phyloP scores from a whole-genome alignment of 2,797 vertebrate species.

The Fundulus diaphanus region DNA sequence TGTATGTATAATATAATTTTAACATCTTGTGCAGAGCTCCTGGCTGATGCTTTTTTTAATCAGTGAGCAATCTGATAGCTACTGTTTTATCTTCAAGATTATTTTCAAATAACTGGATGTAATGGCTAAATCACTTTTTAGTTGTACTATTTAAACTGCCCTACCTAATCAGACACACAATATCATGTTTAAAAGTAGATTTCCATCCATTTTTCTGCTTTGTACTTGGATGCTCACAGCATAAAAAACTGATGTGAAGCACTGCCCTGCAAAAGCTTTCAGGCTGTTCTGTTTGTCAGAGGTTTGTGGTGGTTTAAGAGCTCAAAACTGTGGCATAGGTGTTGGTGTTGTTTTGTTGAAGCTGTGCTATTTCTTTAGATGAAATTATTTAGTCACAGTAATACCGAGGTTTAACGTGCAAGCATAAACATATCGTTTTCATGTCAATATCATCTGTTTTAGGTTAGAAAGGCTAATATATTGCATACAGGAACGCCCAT shows the following conservation, averaged over 20 bases:
- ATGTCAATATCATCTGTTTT: no score
- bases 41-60: slow-evolving; percentile 21
- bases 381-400: neutral
- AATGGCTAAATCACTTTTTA: neutral
- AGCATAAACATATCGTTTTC: no score
- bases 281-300: neutral
- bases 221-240: neutral
- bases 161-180: neutral
- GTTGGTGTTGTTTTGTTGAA: no score
- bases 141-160: neutral
- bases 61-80: slow-evolving; percentile 17
- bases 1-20: slow-evolving; percentile 27
- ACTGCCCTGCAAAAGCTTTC: neutral
- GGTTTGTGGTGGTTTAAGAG: neutral
- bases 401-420: no score
- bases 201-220: neutral
- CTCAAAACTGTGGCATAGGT: no score
- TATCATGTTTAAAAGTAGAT: neutral
- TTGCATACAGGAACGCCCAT: no score
- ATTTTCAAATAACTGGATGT: neutral
- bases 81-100: slow-evolving; percentile 14
- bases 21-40: slow-evolving; percentile 46
- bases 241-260: neutral
- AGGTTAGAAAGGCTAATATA: no score
- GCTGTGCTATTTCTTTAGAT: no score